These are phyloP conservation scores for Sialis fuliginosa DNA, from an alignment of 2,888 invertebrate species.

Conservation along the genomic window DNA sequence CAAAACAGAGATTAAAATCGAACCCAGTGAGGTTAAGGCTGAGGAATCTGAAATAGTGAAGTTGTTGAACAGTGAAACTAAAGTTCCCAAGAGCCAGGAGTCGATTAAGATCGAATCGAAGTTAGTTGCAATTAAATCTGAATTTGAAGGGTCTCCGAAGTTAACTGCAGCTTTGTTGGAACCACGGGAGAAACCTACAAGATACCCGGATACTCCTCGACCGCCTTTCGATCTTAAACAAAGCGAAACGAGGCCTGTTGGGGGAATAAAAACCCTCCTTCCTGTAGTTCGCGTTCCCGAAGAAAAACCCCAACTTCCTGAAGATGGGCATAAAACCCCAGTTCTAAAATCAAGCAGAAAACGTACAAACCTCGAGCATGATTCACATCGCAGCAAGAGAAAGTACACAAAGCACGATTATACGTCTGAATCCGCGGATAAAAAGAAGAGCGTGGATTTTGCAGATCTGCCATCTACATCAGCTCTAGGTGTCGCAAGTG, in stretches of 20 bases:
- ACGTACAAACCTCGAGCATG: conserved; percentile 4
- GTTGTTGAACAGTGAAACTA: conserved; percentile 8
- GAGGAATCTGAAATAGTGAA: conserved; percentile 19
- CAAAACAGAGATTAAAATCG: neutral
- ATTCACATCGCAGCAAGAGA: conserved; percentile 1
- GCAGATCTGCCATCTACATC: conserved; percentile 7
- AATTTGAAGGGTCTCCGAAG: neutral
- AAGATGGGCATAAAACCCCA: neutral
- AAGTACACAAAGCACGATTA: conserved; percentile 7
- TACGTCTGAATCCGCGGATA: conserved; percentile 3
- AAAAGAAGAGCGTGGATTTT: conserved; percentile 1
- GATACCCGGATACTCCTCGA: neutral
- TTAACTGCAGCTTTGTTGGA: neutral
- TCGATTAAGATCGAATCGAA: conserved; percentile 4
- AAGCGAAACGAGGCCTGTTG: conserved; percentile 24
- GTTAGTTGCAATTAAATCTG: neutral
- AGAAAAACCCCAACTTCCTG: conserved; percentile 12
- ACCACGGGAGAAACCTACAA: neutral
- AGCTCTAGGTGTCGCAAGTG: conserved; percentile 2
- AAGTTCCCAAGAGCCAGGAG: conserved; percentile 7
- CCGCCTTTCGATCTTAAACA: conserved; percentile 11
- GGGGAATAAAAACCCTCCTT: conserved; percentile 31
- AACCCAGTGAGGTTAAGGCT: neutral
- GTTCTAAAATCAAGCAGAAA: conserved; percentile 5
- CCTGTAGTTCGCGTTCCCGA: conserved; percentile 20